phyloP scores from a whole-genome alignment of 2,113 vertebrate species.

The Mastomys coucha region DNA sequence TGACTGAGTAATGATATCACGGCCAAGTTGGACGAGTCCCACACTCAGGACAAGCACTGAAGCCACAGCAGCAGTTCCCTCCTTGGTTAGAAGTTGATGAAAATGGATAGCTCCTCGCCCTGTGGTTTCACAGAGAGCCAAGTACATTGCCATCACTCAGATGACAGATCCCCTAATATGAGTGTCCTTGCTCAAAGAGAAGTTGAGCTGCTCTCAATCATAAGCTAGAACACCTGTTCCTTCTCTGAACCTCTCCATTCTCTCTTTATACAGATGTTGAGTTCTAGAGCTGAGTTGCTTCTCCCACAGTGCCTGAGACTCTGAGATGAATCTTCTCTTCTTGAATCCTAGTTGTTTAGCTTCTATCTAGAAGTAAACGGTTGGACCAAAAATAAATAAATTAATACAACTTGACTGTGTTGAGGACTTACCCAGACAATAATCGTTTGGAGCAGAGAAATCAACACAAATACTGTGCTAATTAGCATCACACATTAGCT shows the following conservation, averaged over 20 bases:
- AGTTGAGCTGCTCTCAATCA: neutral
- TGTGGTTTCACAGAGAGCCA: slow-evolving; percentile 27
- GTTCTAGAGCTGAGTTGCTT: neutral
- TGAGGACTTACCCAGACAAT: neutral
- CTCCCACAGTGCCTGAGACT: neutral
- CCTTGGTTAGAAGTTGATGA: slow-evolving; percentile 63
- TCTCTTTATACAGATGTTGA: neutral
- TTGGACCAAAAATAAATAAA: neutral
- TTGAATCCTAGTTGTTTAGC: neutral
- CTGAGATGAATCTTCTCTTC: neutral
- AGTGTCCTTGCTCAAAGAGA: slow-evolving; percentile 53
- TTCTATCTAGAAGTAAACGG: slow-evolving; percentile 43
- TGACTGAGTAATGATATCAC: neutral
- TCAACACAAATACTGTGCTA: slow-evolving; percentile 53
- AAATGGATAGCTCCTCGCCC: slow-evolving; percentile 26
- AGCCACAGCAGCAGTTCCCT: neutral
- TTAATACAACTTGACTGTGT: neutral
- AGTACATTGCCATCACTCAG: slow-evolving; percentile 64
- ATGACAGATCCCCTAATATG: slow-evolving; percentile 43
- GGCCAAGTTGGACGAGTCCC: slow-evolving; percentile 56
- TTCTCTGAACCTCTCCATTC: neutral
- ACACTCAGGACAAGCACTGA: neutral
- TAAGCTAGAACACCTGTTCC: slow-evolving; percentile 29
- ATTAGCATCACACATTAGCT: slow-evolving; percentile 54
- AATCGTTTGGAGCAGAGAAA: slow-evolving; percentile 41